These are phyloP conservation scores for Nothoprocta pentlandii DNA, from an alignment of 2,113 vertebrate genomes.

Conservation along the genomic window DNA sequence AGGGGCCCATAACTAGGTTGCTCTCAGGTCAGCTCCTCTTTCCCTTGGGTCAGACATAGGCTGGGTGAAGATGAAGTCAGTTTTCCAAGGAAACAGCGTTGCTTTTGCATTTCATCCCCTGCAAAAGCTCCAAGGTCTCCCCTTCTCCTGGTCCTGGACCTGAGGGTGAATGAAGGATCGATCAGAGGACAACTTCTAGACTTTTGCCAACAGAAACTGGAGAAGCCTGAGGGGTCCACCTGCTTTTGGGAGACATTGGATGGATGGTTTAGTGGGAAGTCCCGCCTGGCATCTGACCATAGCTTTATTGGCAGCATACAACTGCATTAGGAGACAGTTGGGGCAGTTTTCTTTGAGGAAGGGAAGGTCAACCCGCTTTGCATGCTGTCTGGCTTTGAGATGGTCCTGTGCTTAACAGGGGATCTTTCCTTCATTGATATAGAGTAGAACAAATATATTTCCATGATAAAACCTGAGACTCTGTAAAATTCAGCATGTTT, in stretches of 20 bases:
- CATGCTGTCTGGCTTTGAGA: too few relatives aligned
- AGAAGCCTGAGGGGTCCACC: background rate
- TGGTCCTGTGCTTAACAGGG: background rate
- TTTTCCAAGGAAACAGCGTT: background rate
- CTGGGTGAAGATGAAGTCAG: background rate
- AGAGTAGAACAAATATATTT: background rate
- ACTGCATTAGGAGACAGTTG: too few relatives aligned
- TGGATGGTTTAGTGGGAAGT: fast-evolving
- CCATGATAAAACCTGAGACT: background rate
- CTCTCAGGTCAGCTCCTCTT: background rate
- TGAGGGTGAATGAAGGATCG: background rate
- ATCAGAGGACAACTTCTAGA: background rate
- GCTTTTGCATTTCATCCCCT: background rate
- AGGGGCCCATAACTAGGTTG: background rate
- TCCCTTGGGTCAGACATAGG: background rate
- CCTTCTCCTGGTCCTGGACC: background rate
- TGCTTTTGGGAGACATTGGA: fast-evolving
- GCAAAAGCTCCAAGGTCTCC: background rate
- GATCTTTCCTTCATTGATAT: background rate
- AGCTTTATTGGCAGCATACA: background rate
- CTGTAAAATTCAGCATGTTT: background rate
- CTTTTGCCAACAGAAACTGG: background rate
- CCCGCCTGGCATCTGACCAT: background rate
- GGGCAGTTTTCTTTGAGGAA: background rate
- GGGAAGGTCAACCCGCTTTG: background rate